phyloP scores from a whole-genome alignment of 2,113 vertebrate species.

The human region DNA sequence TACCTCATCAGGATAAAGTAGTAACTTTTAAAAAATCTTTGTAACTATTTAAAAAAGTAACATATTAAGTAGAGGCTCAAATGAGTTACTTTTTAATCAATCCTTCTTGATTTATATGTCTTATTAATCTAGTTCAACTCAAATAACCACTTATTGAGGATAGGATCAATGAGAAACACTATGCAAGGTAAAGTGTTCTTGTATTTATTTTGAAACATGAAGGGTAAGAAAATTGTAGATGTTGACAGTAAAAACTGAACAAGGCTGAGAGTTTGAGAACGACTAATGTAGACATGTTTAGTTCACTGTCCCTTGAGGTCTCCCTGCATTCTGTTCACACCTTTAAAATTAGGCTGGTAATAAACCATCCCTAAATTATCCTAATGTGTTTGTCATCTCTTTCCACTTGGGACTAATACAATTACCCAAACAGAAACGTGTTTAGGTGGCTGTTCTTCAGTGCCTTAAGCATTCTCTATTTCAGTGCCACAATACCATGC shows the following conservation, averaged over 20 bases:
- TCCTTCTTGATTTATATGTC: not conserved
- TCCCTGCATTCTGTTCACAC: rapidly evolving
- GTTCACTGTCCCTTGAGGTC: not conserved
- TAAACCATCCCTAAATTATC: not conserved
- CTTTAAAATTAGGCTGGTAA: not conserved
- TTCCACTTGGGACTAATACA: not conserved
- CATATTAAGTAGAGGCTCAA: not conserved
- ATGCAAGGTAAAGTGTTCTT: not conserved
- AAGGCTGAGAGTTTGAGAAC: not conserved
- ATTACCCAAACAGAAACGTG: not conserved
- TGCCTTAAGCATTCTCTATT: not conserved
- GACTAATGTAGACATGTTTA: not conserved
- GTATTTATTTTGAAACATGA: not conserved
- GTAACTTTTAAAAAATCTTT: not conserved
- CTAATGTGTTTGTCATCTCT: not conserved
- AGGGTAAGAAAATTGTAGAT: not conserved
- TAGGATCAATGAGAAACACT: not conserved
- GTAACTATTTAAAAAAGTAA: not conserved
- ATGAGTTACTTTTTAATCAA: conserved; percentile 14
- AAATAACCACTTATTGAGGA: not conserved
- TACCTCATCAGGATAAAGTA: not conserved
- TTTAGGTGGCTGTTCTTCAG: rapidly evolving
- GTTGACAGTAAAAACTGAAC: not conserved
- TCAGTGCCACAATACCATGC: not conserved
- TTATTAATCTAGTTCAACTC: conserved; percentile 29